Percentiles rank a stretch among this genome's conserved stretches.
phyloP scores from a whole-genome alignment of 2,888 invertebrate species.

The Drosophila pseudotakahashii region DNA sequence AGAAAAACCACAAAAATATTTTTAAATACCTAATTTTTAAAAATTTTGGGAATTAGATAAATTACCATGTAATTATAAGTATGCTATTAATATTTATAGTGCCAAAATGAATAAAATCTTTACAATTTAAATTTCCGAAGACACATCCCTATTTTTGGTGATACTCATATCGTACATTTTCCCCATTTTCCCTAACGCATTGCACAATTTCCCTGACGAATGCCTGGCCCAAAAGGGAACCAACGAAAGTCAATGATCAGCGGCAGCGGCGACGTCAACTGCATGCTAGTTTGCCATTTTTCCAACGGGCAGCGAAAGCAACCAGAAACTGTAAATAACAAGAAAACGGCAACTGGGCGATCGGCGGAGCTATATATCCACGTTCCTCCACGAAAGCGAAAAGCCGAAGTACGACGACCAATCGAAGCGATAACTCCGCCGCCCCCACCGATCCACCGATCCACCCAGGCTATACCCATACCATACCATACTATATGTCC shows the following conservation, averaged over 20 bases:
- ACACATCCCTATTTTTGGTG: not conserved
- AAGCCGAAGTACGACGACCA: conserved; percentile 40
- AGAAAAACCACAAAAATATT: no score
- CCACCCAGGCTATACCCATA: conserved; percentile 18
- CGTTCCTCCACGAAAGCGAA: conserved; percentile 75
- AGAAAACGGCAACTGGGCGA: conserved; percentile 58
- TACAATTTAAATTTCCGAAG: not conserved
- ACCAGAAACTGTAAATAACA: conserved; percentile 76
- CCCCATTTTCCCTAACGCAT: conserved; percentile 51
- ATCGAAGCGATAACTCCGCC: conserved; percentile 31
- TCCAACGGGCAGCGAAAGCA: conserved; percentile 71
- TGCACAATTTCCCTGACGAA: conserved; percentile 75
- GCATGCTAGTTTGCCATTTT: conserved; percentile 64
- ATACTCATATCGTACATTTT: conserved; percentile 43
- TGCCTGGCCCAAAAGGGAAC: conserved; percentile 67
- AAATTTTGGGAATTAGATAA: no score
- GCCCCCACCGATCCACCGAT: conserved; percentile 46
- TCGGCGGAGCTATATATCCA: conserved; percentile 47
- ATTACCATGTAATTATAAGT: no score
- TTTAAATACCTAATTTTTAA: no score
- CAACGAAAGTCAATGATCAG: conserved; percentile 82
- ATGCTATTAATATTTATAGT: no score
- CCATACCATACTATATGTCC: conserved; percentile 50
- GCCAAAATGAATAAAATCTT: no score
- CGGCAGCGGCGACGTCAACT: conserved; percentile 41